Percentiles rank a stretch among this genome's conserved stretches.
Conservation (phyloP, 2,797 vertebrate species). For the Gymnoscopelus braueri region DNA sequence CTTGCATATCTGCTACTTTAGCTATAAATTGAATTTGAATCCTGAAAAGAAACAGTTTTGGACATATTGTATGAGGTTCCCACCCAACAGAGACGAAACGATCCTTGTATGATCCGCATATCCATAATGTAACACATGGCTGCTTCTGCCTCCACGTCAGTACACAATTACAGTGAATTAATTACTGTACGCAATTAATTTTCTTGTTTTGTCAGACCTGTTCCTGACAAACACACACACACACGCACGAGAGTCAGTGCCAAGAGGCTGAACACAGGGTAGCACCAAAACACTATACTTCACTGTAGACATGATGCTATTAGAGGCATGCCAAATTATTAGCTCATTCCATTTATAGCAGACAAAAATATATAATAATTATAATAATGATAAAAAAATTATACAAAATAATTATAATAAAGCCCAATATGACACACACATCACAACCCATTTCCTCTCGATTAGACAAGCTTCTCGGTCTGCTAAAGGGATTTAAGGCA, state of each 20-base stretch:
- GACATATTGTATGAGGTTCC: too few relatives aligned
- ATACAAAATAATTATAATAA: constrained; percentile 44
- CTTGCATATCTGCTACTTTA: too few relatives aligned
- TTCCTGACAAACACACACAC: too few relatives aligned
- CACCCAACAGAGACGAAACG: too few relatives aligned
- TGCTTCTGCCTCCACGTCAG: too few relatives aligned
- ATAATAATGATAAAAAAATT: constrained; percentile 36
- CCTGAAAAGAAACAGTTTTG: too few relatives aligned
- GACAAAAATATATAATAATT: constrained; percentile 33
- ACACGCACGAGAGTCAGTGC: not conserved
- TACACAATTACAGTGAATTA: too few relatives aligned
- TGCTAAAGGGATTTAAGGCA: constrained; percentile 80
- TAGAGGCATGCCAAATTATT: constrained; percentile 12
- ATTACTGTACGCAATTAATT: too few relatives aligned
- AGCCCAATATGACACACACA: constrained; percentile 70
- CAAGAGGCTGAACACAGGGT: not conserved
- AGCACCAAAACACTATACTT: constrained; percentile 2
- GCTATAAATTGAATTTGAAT: too few relatives aligned
- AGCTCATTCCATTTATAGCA: constrained; percentile 67
- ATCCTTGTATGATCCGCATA: too few relatives aligned
- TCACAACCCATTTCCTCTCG: constrained; percentile 69
- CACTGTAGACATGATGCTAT: constrained; percentile 8
- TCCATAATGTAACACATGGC: too few relatives aligned
- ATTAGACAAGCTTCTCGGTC: constrained; percentile 78
- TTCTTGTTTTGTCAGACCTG: too few relatives aligned